Base-by-base conservation (phyloP, 2,888 invertebrate genomes). In the Thera obeliscata region DNA sequence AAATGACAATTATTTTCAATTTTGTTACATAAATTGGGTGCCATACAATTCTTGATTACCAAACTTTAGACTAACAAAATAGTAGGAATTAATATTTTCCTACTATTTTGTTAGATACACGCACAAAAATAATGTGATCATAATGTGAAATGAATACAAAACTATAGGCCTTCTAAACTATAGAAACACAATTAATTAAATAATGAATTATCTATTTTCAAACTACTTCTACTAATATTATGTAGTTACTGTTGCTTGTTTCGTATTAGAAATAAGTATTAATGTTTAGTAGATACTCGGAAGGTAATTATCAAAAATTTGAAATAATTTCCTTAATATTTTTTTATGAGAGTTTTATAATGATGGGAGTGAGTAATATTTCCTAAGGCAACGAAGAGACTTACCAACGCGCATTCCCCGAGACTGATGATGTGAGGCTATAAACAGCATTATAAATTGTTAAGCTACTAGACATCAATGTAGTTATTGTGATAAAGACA, bases 351-450 rank as follows among this genome's bases (percentile, higher is more conserved):
- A 82, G 74, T 81, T 89, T 87, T 72, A 83, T 81, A 75, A 79
- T 76, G 80, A 86, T 87, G 76, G 80, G 87, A 79, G 86, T 80
- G 84, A 89, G 87, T 86, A 83, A 87, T 88, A 88, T 85, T 84
- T 84, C 86, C 87, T 93, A 92, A 93, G 93, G 91, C 87, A 93
- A 93, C 93, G 92, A 92, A 90, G 90, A 93, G 92, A 93, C 93
- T 93, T 87, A 89, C 88, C 90, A 91, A 88, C 91, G 87, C 84
- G 91, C 93, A 93, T 93, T 93, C 93, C 93, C 93, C 86, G 92
- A 93, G 93, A 93, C 93, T 93, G 93, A 83, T 74, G 83, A 79
- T 87, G 87, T 81, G 91, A 91, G 90, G 92, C 90, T 90, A 63
- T 70, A 88, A 85, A 88, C 81, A 87, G 82, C 84, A 84, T 84